phyloP scores from a whole-genome alignment of 2,797 vertebrate species.

The Tenualosa ilisha region DNA sequence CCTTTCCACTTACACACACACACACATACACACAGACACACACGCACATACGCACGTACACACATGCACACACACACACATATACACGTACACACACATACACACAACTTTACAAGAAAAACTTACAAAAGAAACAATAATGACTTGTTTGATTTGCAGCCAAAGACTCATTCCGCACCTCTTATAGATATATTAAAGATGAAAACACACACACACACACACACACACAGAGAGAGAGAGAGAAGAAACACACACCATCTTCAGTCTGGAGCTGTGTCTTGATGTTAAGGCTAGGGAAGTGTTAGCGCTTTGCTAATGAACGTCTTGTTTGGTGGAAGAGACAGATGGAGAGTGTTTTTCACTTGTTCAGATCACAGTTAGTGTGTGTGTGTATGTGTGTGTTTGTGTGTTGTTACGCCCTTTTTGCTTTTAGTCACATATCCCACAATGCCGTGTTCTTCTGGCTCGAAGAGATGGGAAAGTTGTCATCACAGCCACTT shows the following conservation, averaged over 20 bases:
- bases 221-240: too few relatives aligned
- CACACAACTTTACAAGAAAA: too few relatives aligned
- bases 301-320: neutral
- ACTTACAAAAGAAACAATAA: too few relatives aligned
- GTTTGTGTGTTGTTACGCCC: neutral
- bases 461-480: neutral
- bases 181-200: too few relatives aligned
- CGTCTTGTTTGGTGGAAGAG: neutral
- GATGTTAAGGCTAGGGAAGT: too few relatives aligned
- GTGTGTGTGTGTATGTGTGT: neutral
- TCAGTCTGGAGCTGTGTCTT: too few relatives aligned
- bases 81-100: too few relatives aligned
- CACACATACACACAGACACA: too few relatives aligned
- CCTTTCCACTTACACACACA: neutral
- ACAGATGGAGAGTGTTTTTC: neutral
- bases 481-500: conserved; percentile 25
- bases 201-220: neutral
- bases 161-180: too few relatives aligned
- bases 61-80: too few relatives aligned
- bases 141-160: too few relatives aligned
- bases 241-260: neutral
- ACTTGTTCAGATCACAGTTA: neutral
- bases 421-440: conserved; percentile 4
- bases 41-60: neutral
- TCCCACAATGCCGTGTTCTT: neutral